These are phyloP conservation scores for Halichondria panicea DNA, from an alignment of 37 sponge, comb jelly and placozoan species.

Conservation along the genomic window DNA sequence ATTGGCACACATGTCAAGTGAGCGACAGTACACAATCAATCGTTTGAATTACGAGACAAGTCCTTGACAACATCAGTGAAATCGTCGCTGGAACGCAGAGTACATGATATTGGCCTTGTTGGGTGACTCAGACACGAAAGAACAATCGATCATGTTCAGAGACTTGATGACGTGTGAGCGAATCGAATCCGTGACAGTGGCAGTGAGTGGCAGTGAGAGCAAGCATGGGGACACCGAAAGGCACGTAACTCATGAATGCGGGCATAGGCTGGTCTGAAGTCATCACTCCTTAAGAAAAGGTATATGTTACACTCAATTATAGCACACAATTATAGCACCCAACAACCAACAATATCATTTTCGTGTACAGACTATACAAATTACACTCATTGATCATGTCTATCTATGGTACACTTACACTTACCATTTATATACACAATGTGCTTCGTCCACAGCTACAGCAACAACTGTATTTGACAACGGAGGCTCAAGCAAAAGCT, in stretches of 20 bases:
- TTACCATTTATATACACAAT: conserved; percentile 53
- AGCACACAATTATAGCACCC: too few relatives aligned
- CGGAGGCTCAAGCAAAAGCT: too few relatives aligned
- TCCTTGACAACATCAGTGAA: conserved; percentile 15
- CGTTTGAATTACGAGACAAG: not conserved
- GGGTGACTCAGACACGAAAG: too few relatives aligned
- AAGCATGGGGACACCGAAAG: conserved; percentile 12
- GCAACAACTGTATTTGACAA: not conserved
- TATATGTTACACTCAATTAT: too few relatives aligned
- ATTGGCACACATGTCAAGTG: conserved; percentile 46
- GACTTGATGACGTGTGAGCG: conserved; percentile 9
- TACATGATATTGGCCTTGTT: conserved; percentile 41
- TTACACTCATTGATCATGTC: not conserved
- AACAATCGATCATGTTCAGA: conserved; percentile 35
- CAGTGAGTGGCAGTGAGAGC: conserved; percentile 61
- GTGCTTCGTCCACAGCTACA: conserved; percentile 14
- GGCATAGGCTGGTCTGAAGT: conserved; percentile 51
- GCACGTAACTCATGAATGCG: conserved; percentile 41
- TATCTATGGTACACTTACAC: not conserved
- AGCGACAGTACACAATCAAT: conserved; percentile 44
- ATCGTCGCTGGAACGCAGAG: conserved; percentile 19
- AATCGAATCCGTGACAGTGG: conserved; percentile 23
- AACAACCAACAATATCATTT: too few relatives aligned
- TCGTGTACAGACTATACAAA: too few relatives aligned
- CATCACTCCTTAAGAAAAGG: too few relatives aligned